These are phyloP conservation scores for Protula sp. DNA, from an alignment of 2,888 invertebrate genomes.

Conservation along the genomic window DNA sequence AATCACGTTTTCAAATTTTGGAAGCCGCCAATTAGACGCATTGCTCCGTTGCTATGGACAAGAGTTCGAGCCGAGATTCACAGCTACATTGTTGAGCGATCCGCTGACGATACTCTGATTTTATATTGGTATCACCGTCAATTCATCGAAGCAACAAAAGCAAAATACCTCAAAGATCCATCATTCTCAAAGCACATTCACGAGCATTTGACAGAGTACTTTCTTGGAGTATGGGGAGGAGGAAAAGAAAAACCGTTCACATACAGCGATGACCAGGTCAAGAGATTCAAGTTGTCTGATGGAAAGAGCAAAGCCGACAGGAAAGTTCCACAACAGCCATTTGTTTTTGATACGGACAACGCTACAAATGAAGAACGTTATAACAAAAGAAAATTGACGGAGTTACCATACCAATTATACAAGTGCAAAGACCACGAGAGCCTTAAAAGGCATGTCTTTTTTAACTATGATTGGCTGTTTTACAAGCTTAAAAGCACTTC, in stretches of 20 bases:
- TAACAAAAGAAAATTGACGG: conserved; percentile 41
- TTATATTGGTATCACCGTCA: conserved; percentile 9
- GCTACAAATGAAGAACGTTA: conserved; percentile 11
- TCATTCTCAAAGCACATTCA: conserved; percentile 2
- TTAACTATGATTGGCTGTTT: conserved; percentile 94
- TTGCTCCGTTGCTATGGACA: conserved; percentile 10
- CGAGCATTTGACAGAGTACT: background rate
- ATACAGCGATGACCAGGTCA: conserved; percentile 4
- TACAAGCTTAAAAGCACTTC: conserved; percentile 90
- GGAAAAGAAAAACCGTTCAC: background rate
- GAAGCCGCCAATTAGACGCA: conserved; percentile 2
- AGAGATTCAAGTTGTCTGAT: background rate
- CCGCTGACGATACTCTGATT: conserved; percentile 1
- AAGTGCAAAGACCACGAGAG: conserved; percentile 64
- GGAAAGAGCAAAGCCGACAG: conserved; percentile 31
- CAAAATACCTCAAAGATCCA: background rate
- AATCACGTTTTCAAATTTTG: background rate
- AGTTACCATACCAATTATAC: conserved; percentile 39
- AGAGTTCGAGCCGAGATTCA: background rate
- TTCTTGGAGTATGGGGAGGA: conserved; percentile 1
- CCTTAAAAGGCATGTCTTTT: conserved; percentile 84
- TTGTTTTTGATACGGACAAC: conserved; percentile 23
- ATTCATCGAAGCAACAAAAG: conserved; percentile 3
- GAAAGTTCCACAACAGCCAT: conserved; percentile 38
- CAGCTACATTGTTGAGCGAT: conserved; percentile 4